These are phyloP conservation scores for Sicus ferrugineus DNA, from an alignment of 2,888 invertebrate species.

Conservation along the genomic window DNA sequence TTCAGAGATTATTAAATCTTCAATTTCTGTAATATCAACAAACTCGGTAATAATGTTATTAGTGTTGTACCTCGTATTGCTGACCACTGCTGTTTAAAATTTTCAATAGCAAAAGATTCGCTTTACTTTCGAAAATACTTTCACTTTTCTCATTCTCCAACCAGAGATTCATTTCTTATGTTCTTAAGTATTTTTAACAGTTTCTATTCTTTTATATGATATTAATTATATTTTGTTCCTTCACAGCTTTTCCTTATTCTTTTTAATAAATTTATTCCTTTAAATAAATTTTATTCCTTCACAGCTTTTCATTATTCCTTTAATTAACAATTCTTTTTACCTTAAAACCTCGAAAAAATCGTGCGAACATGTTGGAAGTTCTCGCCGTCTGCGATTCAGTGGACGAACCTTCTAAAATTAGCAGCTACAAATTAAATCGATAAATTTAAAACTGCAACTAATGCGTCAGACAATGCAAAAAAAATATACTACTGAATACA, in stretches of 20 bases:
- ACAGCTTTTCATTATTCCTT: neutral
- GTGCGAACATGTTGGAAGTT: constrained; percentile 47
- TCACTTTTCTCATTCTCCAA: constrained; percentile 4
- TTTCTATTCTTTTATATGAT: neutral
- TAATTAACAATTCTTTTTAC: constrained; percentile 44
- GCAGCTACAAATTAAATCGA: neutral
- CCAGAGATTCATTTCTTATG: constrained; percentile 16
- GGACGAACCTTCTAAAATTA: constrained; percentile 12
- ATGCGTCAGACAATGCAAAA: constrained; percentile 8
- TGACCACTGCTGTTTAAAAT: constrained; percentile 20
- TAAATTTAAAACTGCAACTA: constrained; percentile 19
- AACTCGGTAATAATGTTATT: neutral
- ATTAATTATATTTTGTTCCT: neutral
- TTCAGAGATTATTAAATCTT: too few relatives aligned
- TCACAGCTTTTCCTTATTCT: neutral
- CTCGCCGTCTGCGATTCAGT: constrained; percentile 1
- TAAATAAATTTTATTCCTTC: neutral
- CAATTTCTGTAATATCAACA: too few relatives aligned
- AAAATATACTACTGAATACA: constrained; percentile 20
- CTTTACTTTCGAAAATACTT: constrained; percentile 3
- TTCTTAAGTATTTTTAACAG: neutral
- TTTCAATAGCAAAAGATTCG: constrained; percentile 14
- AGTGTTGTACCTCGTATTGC: constrained; percentile 11
- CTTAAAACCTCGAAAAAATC: constrained; percentile 55
- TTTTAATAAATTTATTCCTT: neutral